Percentiles rank a stretch among this genome's conserved stretches.
Evolutionary conservation across 1,140 invertebrate genomes (phyloP).

Genomic region (Cotesia typhae): DNA sequence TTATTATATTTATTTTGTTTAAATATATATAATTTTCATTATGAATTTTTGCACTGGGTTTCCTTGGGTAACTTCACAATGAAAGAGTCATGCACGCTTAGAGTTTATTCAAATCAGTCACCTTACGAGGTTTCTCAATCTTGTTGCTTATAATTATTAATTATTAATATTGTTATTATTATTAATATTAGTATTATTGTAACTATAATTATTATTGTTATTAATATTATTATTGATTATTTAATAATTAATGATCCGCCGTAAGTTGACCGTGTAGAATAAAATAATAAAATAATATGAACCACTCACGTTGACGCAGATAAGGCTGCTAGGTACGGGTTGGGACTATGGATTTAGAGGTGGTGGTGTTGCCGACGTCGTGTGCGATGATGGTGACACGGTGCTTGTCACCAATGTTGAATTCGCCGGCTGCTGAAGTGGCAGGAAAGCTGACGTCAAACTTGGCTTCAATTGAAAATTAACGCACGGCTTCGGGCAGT

Average conservation of each 20-base stretch:
- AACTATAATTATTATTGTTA: not conserved
- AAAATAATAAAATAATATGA: conserved; percentile 28
- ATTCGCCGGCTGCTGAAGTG: conserved; percentile 71
- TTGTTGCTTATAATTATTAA: no score
- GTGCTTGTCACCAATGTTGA: conserved; percentile 51
- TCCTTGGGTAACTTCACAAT: conserved; percentile 10
- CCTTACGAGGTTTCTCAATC: conserved; percentile 3
- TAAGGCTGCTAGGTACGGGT: conserved; percentile 33
- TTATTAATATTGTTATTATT: not conserved
- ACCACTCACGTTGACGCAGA: conserved; percentile 34
- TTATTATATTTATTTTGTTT: not conserved
- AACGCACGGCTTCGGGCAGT: conserved; percentile 71
- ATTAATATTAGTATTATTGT: no score
- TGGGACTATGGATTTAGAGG: conserved; percentile 67
- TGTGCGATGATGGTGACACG: conserved; percentile 58
- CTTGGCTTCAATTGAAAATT: conserved; percentile 83
- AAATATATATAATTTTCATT: not conserved
- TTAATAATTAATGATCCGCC: conserved; percentile 20
- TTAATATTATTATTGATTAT: conserved; percentile 1
- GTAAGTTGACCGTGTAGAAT: not conserved
- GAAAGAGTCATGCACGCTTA: conserved; percentile 10
- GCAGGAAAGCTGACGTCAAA: conserved; percentile 83
- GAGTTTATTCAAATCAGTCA: conserved; percentile 11
- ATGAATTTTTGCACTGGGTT: conserved; percentile 7
- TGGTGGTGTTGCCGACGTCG: conserved; percentile 63